Conservation (phyloP, 2,113 vertebrate species). For the Girardinichthys multiradiatus region DNA sequence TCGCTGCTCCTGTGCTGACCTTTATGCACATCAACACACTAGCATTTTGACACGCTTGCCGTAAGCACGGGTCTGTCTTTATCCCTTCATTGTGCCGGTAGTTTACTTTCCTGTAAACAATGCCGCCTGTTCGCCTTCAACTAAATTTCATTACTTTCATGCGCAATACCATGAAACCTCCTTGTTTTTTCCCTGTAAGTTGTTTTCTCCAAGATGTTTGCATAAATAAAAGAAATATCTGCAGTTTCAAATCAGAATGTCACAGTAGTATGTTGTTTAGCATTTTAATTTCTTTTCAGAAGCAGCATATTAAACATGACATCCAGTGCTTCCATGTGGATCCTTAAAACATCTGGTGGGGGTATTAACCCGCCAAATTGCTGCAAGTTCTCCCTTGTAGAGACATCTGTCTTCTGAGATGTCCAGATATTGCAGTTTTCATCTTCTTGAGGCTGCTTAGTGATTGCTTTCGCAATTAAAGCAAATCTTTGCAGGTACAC, state of each 20-base stretch:
- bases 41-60: conserved; percentile 48
- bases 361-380: conserved; percentile 27
- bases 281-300: conserved; percentile 3
- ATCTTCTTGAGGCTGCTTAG: conserved; percentile 1
- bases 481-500: conserved; percentile 23
- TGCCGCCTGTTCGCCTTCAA: conserved; percentile 20
- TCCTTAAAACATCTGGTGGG: neutral
- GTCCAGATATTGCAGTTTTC: conserved; percentile 12
- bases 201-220: conserved; percentile 15
- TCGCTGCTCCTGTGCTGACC: conserved; percentile 33
- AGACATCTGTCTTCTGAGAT: conserved; percentile 2
- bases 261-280: neutral
- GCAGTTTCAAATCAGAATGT: conserved; percentile 6
- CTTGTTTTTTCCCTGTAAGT: conserved; percentile 20
- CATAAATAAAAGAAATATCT: neutral
- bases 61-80: conserved; percentile 20
- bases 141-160: conserved; percentile 17
- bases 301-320: conserved; percentile 3
- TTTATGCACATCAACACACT: conserved; percentile 20
- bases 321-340: conserved; percentile 4
- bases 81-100: conserved; percentile 1
- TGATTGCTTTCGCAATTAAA: conserved; percentile 13
- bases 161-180: conserved; percentile 3
- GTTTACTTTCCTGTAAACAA: conserved; percentile 18
- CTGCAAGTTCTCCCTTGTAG: neutral